Evolutionary conservation across 2,113 vertebrate genomes (phyloP), one percentile per base, ranked within the genome.

Genomic region (Spea bombifrons): DNA sequence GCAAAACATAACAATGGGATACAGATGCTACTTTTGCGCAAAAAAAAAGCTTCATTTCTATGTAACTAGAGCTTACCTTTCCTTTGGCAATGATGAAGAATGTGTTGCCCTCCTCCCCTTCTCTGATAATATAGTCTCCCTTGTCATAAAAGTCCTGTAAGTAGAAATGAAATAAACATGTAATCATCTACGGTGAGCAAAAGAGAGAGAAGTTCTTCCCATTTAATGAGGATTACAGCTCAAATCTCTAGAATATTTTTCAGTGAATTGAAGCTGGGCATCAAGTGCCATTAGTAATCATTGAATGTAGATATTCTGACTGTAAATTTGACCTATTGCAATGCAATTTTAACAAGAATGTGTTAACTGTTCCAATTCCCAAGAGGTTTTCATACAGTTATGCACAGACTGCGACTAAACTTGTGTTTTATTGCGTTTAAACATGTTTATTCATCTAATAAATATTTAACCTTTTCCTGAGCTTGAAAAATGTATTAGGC

Each of bases 21-120:
- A 46, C 13, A 55, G 16, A 47, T 47, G 47, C 13, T 15, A 44
- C 10, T 65, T 61, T 8, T 12, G 55, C 9, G 15, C 30, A 67
- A 16, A 75, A 9, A 46, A 10, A 46, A 8, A 13, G 52, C 68
- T 30, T 30, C 30, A 30, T 30, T 55, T 65, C 45, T 47, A 57
- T 43, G 13, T 6, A 30, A 68, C 9, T 7, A 4, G 53, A 15
- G 48, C 66, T 43, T 83, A 93, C 92, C 90, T 90, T 84, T 88
- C 92, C 92, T 85, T 92, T 92, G 68, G 90, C 88, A 73, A 93
- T 93, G 45, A 94, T 93, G 77, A 94, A 94, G 83, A 93, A 93
- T 0, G 92, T 94, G 84, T 90, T 91, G 44, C 93, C 91, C 80
- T 93, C 90, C 80, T 93, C 92, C 10, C 92, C 91, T 76, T 94